Base-by-base conservation (phyloP, 1,140 invertebrate species). In the Dendroctonus valens region DNA sequence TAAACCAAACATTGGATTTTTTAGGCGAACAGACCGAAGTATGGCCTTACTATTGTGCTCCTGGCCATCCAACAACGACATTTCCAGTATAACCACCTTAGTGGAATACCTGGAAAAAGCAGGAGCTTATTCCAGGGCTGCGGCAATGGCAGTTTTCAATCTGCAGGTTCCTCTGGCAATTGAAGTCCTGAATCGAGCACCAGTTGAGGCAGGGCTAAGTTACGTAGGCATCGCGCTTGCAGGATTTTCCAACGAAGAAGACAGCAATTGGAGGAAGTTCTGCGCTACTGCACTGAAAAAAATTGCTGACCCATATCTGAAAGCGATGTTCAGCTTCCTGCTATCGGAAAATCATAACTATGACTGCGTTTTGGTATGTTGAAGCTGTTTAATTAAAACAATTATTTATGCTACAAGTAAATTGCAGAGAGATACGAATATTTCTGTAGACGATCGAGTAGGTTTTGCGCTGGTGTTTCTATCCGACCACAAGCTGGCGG, bases 401-500 rank as follows among this genome's bases (percentile, higher is more conserved):
- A n/a, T n/a, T 37, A 52, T 14, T 52, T 52, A 15, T 37, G 15
- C 50, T 5, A 6, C 38, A 5, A 26, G 46, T 53, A 41, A 55
- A 75, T 81, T 80, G 64, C 72, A 93, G 86, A 87, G 88, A 73
- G 92, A 96, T 79, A 84, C 82, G 46, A 89, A 86, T n/a, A 87
- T 96, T 75, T 85, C 87, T 14, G 86, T 97, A 5, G 87, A 91
- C 71, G 96, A 98, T 81, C 83, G 93, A 73, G 87, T 97, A 48
- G 95, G 93, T n/a, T 97, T 98, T 83, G 94, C 94, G 39, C 90
- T 93, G 72, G 89, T 89, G 69, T 98, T 90, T 81, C 82, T 98
- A 39, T 86, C 91, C 6, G 94, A 97, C 80, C 80, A 79, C 11
- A 88, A 90, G 78, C 80, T 98, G 53, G 79, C 83, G 59, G 91